Percentiles rank a stretch among this genome's conserved stretches.
Evolutionary conservation across 2,113 vertebrate genomes (phyloP).

Genomic region (Brachyhypopomus gauderio): DNA sequence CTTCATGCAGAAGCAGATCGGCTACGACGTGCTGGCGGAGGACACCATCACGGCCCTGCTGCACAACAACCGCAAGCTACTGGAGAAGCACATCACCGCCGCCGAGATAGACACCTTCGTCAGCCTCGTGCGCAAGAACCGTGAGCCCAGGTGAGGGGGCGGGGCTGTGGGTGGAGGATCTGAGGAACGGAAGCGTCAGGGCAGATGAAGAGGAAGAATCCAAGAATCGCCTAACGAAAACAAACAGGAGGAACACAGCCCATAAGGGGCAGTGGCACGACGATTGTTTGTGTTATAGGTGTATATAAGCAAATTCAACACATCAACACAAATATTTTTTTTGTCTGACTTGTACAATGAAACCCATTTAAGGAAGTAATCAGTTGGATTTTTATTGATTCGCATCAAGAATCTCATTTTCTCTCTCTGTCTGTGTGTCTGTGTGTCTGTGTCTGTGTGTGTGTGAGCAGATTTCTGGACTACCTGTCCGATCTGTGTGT

Average conservation of each 20-base stretch:
- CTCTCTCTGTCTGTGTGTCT: not conserved
- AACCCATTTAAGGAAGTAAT: no score
- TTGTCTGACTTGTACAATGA: no score
- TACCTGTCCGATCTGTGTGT: constrained; percentile 97
- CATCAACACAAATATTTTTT: no score
- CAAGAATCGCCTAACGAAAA: not conserved
- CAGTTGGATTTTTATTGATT: no score
- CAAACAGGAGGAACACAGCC: not conserved
- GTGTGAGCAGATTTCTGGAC: constrained; percentile 86
- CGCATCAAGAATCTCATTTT: no score
- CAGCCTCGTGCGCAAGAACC: constrained; percentile 94
- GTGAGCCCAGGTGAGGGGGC: constrained; percentile 88
- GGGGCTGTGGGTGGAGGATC: not conserved
- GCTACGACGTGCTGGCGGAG: constrained; percentile 95
- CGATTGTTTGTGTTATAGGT: not conserved
- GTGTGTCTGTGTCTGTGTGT: not conserved
- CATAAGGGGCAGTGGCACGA: not conserved
- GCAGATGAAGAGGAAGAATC: not conserved
- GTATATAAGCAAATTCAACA: not conserved
- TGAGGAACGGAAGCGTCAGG: not conserved
- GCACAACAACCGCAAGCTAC: constrained; percentile 95
- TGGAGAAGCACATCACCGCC: constrained; percentile 98
- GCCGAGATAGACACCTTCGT: constrained; percentile 98
- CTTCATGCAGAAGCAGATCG: constrained; percentile 99
- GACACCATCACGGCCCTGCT: constrained; percentile 97